Conservation (phyloP, 2,888 invertebrate genomes). For the Phragmatobia fuliginosa region DNA sequence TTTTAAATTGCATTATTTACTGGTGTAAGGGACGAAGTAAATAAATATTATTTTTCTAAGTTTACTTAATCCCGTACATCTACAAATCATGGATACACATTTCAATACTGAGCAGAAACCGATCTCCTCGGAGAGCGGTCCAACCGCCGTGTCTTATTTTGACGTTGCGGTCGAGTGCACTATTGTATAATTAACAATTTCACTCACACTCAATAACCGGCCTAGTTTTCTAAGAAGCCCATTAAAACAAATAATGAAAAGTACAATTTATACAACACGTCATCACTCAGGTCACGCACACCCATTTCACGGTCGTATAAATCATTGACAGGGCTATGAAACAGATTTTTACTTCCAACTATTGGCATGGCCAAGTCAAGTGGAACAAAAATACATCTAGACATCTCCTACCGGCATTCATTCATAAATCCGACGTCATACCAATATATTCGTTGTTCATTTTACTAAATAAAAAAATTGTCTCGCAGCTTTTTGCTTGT, state of each 20-base stretch:
- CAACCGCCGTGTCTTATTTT: not conserved
- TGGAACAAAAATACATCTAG: constrained; percentile 80
- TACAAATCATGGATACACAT: not conserved
- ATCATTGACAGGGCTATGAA: constrained; percentile 77
- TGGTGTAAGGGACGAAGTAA: too few relatives aligned
- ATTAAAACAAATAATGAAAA: not conserved
- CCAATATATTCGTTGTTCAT: constrained; percentile 60
- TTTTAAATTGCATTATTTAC: too few relatives aligned
- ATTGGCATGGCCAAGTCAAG: constrained; percentile 79
- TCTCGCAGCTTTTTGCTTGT: constrained; percentile 44
- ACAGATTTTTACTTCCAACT: constrained; percentile 76
- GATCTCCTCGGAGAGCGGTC: not conserved
- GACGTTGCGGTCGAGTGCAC: not conserved
- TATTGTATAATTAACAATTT: not conserved
- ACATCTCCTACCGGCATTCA: constrained; percentile 76
- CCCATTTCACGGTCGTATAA: constrained; percentile 74
- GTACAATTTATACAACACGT: constrained; percentile 14
- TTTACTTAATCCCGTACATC: not conserved
- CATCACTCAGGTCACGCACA: constrained; percentile 52
- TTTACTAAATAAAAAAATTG: constrained; percentile 66
- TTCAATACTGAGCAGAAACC: not conserved
- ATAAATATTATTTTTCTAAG: too few relatives aligned
- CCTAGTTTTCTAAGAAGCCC: not conserved
- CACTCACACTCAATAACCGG: not conserved
- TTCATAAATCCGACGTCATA: constrained; percentile 75